phyloP scores from a whole-genome alignment of 2,888 invertebrate species.

The Synanthedon myopaeformis region DNA sequence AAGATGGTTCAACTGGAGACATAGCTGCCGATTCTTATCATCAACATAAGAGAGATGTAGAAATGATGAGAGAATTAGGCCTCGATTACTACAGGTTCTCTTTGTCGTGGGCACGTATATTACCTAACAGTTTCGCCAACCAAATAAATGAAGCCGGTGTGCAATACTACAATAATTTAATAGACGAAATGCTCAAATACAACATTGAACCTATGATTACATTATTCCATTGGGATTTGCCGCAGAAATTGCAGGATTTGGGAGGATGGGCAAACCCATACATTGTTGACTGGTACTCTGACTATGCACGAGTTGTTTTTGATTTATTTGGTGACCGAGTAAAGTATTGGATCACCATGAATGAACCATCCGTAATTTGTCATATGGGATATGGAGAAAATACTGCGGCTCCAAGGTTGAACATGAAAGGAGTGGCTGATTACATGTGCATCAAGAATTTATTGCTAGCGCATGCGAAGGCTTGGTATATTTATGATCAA shows the following conservation, averaged over 20 bases:
- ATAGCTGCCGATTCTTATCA: constrained; percentile 71
- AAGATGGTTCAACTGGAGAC: constrained; percentile 67
- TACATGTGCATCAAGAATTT: constrained; percentile 58
- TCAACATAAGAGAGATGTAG: constrained; percentile 65
- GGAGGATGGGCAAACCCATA: constrained; percentile 64
- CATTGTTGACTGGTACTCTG: constrained; percentile 50
- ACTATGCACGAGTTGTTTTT: constrained; percentile 50
- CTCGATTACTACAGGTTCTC: constrained; percentile 69
- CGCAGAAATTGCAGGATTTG: constrained; percentile 56
- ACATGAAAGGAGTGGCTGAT: constrained; percentile 42
- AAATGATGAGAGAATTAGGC: constrained; percentile 50
- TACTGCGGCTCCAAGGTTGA: constrained; percentile 26
- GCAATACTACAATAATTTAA: constrained; percentile 42
- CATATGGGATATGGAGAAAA: constrained; percentile 45
- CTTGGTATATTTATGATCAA: constrained; percentile 40
- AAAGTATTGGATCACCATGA: constrained; percentile 67
- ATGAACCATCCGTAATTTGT: constrained; percentile 56
- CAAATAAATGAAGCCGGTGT: constrained; percentile 63
- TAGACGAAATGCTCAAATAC: constrained; percentile 66
- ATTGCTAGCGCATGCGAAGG: constrained; percentile 63
- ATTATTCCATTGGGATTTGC: constrained; percentile 66
- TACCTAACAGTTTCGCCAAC: constrained; percentile 68
- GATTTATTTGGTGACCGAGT: constrained; percentile 54
- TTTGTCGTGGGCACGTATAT: constrained; percentile 73
- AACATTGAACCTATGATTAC: constrained; percentile 72